These are phyloP conservation scores for Corythucha ciliata DNA, from an alignment of 2,888 invertebrate genomes.

Conservation along the genomic window DNA sequence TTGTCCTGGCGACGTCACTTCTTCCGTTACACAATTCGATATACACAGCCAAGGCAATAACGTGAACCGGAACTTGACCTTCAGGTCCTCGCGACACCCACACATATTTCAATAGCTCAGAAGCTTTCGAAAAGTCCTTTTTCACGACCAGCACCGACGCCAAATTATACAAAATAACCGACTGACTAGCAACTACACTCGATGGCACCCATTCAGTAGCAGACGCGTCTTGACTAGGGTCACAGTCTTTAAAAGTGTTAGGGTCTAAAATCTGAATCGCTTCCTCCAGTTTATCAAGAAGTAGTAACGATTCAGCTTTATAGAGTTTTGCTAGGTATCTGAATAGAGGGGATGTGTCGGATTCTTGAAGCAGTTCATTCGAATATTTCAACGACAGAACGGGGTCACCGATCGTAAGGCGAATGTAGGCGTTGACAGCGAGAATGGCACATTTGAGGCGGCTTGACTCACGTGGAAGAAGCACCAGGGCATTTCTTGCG, in stretches of 20 bases:
- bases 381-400: constrained; percentile 67
- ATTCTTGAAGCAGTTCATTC: constrained; percentile 58
- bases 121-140: constrained; percentile 61
- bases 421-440: constrained; percentile 73
- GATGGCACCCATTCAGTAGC: constrained; percentile 52
- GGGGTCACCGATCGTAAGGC: constrained; percentile 75
- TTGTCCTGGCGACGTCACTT: constrained; percentile 47
- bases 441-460: constrained; percentile 46
- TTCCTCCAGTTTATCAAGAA: constrained; percentile 70
- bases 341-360: constrained; percentile 15
- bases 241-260: constrained; percentile 54
- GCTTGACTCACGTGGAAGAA: constrained; percentile 43
- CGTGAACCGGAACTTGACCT: constrained; percentile 51
- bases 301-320: constrained; percentile 76
- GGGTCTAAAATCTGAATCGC: constrained; percentile 76
- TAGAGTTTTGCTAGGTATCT: constrained; percentile 52
- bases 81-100: constrained; percentile 47
- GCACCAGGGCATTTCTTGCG: constrained; percentile 68
- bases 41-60: constrained; percentile 55
- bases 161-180: constrained; percentile 67
- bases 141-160: constrained; percentile 65
- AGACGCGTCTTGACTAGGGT: constrained; percentile 40
- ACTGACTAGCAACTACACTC: constrained; percentile 54
- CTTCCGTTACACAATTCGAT: constrained; percentile 53
- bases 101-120: constrained; percentile 44